Base-by-base conservation (phyloP, 30 jellyfish, hydroid and myxozoan genomes). In the Aurelia aurita complex sp. Pacific region DNA sequence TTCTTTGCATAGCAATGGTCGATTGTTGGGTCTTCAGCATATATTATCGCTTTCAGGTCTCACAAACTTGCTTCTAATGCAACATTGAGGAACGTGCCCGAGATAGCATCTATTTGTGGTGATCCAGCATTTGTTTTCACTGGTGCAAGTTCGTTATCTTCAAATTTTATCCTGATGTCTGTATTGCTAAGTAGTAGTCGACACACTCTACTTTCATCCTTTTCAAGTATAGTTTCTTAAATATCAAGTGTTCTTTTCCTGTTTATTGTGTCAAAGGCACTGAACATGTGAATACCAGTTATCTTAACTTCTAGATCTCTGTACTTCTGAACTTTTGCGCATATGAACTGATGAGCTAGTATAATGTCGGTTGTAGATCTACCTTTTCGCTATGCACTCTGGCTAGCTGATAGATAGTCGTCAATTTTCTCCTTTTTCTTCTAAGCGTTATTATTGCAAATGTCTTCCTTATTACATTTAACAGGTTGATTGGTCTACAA, bases 101-200 rank as follows among this genome's bases (percentile, higher is more conserved):
- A 55, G 17, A 76, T 59, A 51, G 79, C 79, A 23, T 76, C 86
- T 7, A 79, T 34, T 76, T 76, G 86, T 55, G 86, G 79, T 79
- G 76, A 76, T 51, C 86, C 86, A 12, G 57, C 57, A 14, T 76
- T 76, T 19, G 76, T 66, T 19, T 33, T 66, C 46, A 66, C 36
- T 9, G 13, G 13, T 66, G 13, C 76, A 10, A 12, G 12, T 18
- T 33, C 18, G 18, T 66, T 12, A 9, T 54, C 16, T 19, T 18
- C 46, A 66, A 33, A n/a, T 18, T 66, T 66, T 19, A 66, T 66
- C 10, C 14, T 9, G 46, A 66, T 66, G 23, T 12, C 10, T 12
- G 76, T 66, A 18, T 66, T 66, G 29, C 46, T 66, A 10, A 19
- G 29, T 66, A 66, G 29, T 19, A n/a, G 10, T n/a, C 76, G 76